Conservation (phyloP, 2,797 vertebrate species). For the Helarctos malayanus region DNA sequence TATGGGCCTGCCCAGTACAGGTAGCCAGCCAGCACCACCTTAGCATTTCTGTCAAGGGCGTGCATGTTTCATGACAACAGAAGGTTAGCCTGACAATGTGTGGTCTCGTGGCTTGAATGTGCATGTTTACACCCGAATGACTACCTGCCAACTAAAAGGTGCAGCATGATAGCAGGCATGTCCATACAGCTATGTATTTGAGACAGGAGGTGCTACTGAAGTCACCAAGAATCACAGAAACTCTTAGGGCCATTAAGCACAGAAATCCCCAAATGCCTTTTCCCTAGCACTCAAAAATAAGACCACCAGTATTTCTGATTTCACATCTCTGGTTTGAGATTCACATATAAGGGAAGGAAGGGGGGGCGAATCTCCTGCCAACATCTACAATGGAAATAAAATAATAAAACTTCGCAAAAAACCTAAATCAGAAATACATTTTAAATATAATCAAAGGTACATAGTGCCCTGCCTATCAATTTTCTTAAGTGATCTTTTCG, state of each 20-base stretch:
- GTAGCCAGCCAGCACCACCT: background rate
- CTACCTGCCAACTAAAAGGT: background rate
- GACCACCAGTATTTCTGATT: background rate
- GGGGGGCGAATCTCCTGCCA: slow-evolving; percentile 15
- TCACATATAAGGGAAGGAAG: background rate
- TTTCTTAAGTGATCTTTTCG: slow-evolving; percentile 55
- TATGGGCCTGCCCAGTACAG: accelerated
- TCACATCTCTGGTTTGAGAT: background rate
- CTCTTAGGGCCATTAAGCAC: background rate
- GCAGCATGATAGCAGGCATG: too few relatives aligned
- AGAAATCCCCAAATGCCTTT: background rate
- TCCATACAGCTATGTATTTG: background rate
- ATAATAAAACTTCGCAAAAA: slow-evolving; percentile 47
- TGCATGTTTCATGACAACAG: background rate
- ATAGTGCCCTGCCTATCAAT: background rate
- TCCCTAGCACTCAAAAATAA: background rate
- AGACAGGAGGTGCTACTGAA: background rate
- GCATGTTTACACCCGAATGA: background rate
- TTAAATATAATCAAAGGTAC: slow-evolving; percentile 52
- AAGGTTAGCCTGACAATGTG: background rate
- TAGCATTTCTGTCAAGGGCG: background rate
- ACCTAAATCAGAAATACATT: slow-evolving; percentile 23
- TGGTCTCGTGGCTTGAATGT: background rate
- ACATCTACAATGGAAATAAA: slow-evolving; percentile 51
- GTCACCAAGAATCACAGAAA: background rate